Base-by-base conservation (phyloP, 2,888 invertebrate genomes). In the Linnaemya tessellans region DNA sequence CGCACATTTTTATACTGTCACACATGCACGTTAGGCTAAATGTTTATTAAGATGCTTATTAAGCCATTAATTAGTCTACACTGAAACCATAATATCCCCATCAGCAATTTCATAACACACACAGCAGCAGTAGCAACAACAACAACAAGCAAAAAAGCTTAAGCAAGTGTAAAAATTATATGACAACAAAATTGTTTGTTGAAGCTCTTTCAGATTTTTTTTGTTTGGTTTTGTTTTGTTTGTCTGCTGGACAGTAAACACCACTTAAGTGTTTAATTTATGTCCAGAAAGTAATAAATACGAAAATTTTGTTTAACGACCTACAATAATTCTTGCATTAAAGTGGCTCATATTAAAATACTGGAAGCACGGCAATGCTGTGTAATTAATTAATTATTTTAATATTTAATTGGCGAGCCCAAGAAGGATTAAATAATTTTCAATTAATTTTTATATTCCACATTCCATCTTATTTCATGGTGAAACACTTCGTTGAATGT, bases 31-130 rank as follows among this genome's bases (percentile, higher is more conserved):
- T 13, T 62, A 30, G 49, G 51, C 65, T 65, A 49, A 80, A 78
- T 84, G 41, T 41, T 62, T 68, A 46, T 18, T 67, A 71, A 84
- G 65, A 77, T 67, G 67, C 67, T 80, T 80, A 84, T 78, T 80
- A 81, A 81, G 77, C 49, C 77, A 84, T 80, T 84, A 84, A 84
- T 80, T 80, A 84, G 80, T 80, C 73, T 78, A 25, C 70, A 51
- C 71, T 80, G 67, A 84, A 78, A 56, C 67, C 43, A 38, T 71
- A 54, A 62, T 80, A 60, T 60, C 18, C 25, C 49, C 60, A 38
- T 22, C 49, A 60, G 43, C 62, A 70, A 46, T 64, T 18, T n/a
- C 18, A 49, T 8, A 56, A n/a, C n/a, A n/a, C 15, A 35, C 25
- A 58, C 1, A 18, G 15, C 25, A 64, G 51, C 8, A 38, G 8